Percentiles rank a stretch among this genome's conserved stretches.
phyloP scores from a whole-genome alignment of 2,113 vertebrate genomes.

The Pygathrix nemaeus region DNA sequence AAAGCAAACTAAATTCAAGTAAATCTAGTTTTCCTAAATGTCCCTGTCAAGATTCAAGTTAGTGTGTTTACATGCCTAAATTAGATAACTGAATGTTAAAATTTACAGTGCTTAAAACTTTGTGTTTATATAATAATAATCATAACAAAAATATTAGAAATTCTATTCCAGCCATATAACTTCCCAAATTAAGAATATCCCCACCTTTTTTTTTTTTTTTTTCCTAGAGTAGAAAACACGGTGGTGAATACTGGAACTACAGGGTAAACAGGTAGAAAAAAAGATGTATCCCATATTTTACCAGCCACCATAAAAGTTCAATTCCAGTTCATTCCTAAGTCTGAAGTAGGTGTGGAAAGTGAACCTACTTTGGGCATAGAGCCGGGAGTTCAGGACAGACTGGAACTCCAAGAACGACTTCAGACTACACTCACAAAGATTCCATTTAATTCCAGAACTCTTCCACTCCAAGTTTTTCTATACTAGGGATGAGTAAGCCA shows the following conservation, averaged over 20 bases:
- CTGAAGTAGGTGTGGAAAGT: neutral
- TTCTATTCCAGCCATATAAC: neutral
- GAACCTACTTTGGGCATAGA: neutral
- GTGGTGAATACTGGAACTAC: neutral
- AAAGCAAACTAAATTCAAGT: slow-evolving; percentile 49
- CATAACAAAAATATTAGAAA: neutral
- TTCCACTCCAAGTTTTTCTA: neutral
- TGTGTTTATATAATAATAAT: neutral
- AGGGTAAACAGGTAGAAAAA: neutral
- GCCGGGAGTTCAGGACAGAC: neutral
- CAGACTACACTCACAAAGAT: neutral
- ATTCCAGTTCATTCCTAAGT: neutral
- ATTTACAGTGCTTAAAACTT: neutral
- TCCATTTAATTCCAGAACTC: neutral
- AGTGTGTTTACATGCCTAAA: slow-evolving; percentile 34
- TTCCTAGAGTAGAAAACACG: neutral
- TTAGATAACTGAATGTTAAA: neutral
- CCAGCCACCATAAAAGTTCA: neutral
- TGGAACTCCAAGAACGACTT: neutral
- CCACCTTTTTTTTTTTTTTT: neutral
- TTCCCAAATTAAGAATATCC: neutral
- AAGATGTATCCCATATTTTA: neutral
- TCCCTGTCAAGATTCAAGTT: slow-evolving; percentile 25
- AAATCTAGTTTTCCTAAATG: slow-evolving; percentile 10
- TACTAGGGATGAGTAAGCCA: neutral